phyloP scores from a whole-genome alignment of 1,140 invertebrate species.

The Battus philenor region DNA sequence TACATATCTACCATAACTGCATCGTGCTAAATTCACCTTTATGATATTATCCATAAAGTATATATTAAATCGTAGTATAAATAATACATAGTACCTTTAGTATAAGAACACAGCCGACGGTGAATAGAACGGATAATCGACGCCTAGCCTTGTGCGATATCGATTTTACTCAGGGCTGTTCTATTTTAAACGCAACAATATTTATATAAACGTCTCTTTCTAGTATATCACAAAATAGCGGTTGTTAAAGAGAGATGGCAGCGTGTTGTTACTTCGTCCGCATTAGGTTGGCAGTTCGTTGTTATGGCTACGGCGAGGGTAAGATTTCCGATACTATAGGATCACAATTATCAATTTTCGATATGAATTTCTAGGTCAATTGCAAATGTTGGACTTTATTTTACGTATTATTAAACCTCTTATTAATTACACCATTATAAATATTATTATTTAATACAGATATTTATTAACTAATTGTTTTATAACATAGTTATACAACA shows the following conservation, averaged over 20 bases:
- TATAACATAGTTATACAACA: no score
- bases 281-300: slow-evolving; percentile 36
- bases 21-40: no score
- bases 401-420: no score
- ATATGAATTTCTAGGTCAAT: slow-evolving; percentile 36
- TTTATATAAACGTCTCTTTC: slow-evolving; percentile 30
- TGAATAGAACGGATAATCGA: slow-evolving; percentile 68
- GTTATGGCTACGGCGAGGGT: slow-evolving; percentile 56
- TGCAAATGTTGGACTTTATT: slow-evolving; percentile 11
- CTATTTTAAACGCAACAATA: slow-evolving; percentile 31
- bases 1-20: no score
- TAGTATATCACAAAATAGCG: slow-evolving; percentile 6
- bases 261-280: slow-evolving; percentile 17
- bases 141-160: slow-evolving; percentile 74
- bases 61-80: slow-evolving; percentile 13
- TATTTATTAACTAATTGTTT: no score
- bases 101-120: slow-evolving; percentile 2
- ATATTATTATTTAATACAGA: no score
- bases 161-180: slow-evolving; percentile 63
- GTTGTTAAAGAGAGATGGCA: slow-evolving; percentile 26
- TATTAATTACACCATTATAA: no score
- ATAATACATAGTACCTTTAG: slow-evolving; percentile 24
- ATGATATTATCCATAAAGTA: no score
- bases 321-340: slow-evolving; percentile 52
- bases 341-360: slow-evolving; percentile 44